Conservation (phyloP, 2,888 invertebrate species). For the Sicus ferrugineus region DNA sequence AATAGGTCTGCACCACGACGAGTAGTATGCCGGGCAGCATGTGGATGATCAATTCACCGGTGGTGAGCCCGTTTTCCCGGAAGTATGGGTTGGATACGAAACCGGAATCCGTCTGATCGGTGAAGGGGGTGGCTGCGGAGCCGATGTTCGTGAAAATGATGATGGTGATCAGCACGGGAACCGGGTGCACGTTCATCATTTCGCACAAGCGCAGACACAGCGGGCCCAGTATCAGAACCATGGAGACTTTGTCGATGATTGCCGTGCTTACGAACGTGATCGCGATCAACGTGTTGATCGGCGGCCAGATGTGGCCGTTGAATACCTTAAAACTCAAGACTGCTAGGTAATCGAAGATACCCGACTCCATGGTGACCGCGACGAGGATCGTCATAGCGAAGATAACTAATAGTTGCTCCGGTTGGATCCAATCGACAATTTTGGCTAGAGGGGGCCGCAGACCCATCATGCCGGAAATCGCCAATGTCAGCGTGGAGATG, state of each 20-base stretch:
- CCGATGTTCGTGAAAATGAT: slow-evolving; percentile 43
- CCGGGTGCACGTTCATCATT: slow-evolving; percentile 43
- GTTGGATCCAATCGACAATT: slow-evolving; percentile 39
- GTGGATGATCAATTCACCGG: slow-evolving; percentile 33
- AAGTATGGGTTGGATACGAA: slow-evolving; percentile 24
- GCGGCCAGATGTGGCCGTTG: slow-evolving; percentile 46
- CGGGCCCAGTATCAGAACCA: slow-evolving; percentile 41
- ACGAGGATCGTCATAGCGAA: slow-evolving; percentile 41
- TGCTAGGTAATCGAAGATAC: slow-evolving; percentile 42
- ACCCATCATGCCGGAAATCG: slow-evolving; percentile 35
- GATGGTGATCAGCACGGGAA: slow-evolving; percentile 40
- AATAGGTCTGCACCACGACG: slow-evolving; percentile 37
- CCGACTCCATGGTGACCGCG: slow-evolving; percentile 40
- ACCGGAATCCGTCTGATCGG: slow-evolving; percentile 27
- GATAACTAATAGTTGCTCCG: slow-evolving; percentile 39
- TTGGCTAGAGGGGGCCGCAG: slow-evolving; percentile 33
- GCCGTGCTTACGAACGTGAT: slow-evolving; percentile 11
- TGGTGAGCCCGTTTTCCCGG: neutral
- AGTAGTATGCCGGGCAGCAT: slow-evolving; percentile 41
- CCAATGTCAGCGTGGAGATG: slow-evolving; percentile 37
- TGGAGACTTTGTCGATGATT: slow-evolving; percentile 38
- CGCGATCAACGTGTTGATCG: slow-evolving; percentile 37
- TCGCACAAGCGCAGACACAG: slow-evolving; percentile 43
- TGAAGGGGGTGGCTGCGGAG: slow-evolving; percentile 35
- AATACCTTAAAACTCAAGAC: slow-evolving; percentile 38